Evolutionary conservation across 2,113 vertebrate species (phyloP).

Genomic region (Dicentrarchus labrax): DNA sequence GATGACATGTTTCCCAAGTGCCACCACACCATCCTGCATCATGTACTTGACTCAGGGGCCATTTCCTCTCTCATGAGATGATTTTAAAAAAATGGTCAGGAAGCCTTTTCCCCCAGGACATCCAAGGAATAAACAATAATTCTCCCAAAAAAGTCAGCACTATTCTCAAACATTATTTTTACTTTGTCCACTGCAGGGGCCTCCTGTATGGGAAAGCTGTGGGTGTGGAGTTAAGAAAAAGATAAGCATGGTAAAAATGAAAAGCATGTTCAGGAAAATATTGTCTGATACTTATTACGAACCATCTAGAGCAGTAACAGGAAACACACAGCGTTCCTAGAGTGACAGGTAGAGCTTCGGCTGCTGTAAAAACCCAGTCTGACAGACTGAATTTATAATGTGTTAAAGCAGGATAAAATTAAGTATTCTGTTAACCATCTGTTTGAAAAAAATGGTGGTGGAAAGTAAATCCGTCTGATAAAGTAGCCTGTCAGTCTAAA

Average conservation of each 20-base stretch:
- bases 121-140: conserved; percentile 92
- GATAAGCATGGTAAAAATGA: conserved; percentile 56
- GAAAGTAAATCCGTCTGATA: neutral
- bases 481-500: neutral
- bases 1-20: conserved; percentile 63
- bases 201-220: conserved; percentile 91
- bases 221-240: conserved; percentile 84
- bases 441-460: neutral
- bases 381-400: too few species aligned
- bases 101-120: conserved; percentile 87
- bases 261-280: conserved; percentile 65
- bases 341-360: conserved; percentile 45
- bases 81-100: conserved; percentile 50
- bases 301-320: conserved; percentile 1
- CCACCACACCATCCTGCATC: conserved; percentile 52
- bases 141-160: conserved; percentile 95
- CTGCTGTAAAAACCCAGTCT: neutral
- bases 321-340: conserved; percentile 9
- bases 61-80: conserved; percentile 70
- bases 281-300: conserved; percentile 59
- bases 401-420: neutral
- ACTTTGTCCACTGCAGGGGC: conserved; percentile 85
- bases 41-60: conserved; percentile 49
- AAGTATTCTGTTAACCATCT: neutral
- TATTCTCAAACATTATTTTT: conserved; percentile 92